Evolutionary conservation across 2,888 invertebrate species (phyloP).

Genomic region (Tetragonula carbonaria): DNA sequence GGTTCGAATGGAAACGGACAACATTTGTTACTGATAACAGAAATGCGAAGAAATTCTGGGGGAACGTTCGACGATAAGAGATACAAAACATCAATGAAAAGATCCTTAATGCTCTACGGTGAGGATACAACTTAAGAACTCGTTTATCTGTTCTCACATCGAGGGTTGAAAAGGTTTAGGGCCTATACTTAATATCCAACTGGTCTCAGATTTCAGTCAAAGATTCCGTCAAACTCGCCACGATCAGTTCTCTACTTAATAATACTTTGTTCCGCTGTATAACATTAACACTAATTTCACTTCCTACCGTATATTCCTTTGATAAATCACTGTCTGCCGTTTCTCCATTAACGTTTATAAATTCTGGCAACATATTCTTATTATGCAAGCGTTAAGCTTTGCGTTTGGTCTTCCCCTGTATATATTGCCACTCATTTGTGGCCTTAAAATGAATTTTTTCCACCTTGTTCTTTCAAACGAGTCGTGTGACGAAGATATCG

Average conservation of each 20-base stretch:
- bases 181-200: conserved; percentile 27
- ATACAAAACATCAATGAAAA: no score
- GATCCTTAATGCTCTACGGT: no score
- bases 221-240: conserved; percentile 17
- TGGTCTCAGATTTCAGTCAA: conserved; percentile 42
- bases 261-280: conserved; percentile 43
- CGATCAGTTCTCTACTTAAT: conserved; percentile 19
- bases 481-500: neutral
- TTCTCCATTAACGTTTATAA: conserved; percentile 16
- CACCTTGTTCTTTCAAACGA: neutral
- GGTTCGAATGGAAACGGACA: no score
- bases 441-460: neutral
- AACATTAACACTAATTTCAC: conserved; percentile 32
- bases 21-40: no score
- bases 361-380: neutral
- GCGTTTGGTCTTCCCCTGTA: neutral
- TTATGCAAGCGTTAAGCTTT: conserved; percentile 27
- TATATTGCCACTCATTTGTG: neutral
- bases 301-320: conserved; percentile 27
- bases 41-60: no score
- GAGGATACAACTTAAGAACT: conserved; percentile 14
- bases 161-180: neutral
- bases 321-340: conserved; percentile 21
- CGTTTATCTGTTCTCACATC: conserved; percentile 31
- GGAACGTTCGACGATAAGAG: no score